Evolutionary conservation across 2,113 vertebrate species (phyloP), one percentile per base, ranked within the genome.

Genomic region (Promerops cafer): DNA sequence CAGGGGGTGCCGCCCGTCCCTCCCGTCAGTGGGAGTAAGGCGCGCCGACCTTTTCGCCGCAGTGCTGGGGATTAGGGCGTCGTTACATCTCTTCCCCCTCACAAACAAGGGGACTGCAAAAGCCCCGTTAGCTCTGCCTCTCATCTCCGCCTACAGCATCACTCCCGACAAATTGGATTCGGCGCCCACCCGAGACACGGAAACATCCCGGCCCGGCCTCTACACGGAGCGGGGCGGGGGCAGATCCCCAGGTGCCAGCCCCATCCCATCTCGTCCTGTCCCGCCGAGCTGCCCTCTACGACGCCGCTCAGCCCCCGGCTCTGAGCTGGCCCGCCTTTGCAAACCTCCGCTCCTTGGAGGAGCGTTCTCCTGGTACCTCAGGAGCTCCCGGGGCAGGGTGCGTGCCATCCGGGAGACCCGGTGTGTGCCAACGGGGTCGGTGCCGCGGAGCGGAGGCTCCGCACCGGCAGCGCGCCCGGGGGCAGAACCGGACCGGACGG

Each of bases 121-220:
- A 72, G 31, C 66, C 45, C 86, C 50, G 69, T 75, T 93, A 93
- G 94, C 88, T 94, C 95, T 90, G 94, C 95, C 89, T 91, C 90
- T 87, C 91, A 87, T 95, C 95, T 89, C 96, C 93, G 91, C 94
- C 94, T 94, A 85, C 90, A 94, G 87, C 94, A 93, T 83, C 81
- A 26, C 78, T 89, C 83, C 94, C 91, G 69, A 92, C 94, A 94
- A 94, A 97, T 90, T 94, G 88, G 92, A 95, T 88, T 87, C 88
- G 64, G 84, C 81, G 78, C 82, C 54, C 64, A 72, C 14, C 68
- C 40, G 83, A 71, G 61, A 77, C 69, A 71, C 63, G 72, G 89
- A 76, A 70, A 91, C 85, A 76, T 76, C 80, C 77, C 72, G 72
- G 92, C 40, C 83, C 78, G 90, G 88, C 90, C 85, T 95, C 78